phyloP scores from a whole-genome alignment of 2,797 vertebrate species.

The Microcaecilia unicolor region DNA sequence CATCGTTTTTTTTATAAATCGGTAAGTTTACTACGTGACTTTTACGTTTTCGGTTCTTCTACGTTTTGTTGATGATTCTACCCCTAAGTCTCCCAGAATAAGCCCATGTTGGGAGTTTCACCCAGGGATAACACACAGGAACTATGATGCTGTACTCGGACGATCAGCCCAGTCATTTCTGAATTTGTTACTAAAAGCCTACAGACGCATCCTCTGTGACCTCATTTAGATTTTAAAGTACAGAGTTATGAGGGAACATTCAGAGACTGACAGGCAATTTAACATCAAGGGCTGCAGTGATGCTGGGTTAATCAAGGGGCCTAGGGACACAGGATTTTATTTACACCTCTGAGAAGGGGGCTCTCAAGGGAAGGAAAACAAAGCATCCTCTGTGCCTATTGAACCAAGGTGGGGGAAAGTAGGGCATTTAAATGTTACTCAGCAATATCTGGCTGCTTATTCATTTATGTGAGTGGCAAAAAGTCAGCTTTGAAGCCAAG shows the following conservation, averaged over 20 bases:
- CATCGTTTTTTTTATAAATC: too few species aligned
- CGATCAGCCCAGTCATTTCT: not conserved
- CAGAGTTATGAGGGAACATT: not conserved
- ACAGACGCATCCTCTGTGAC: not conserved
- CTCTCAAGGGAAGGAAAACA: not conserved
- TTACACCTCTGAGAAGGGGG: not conserved
- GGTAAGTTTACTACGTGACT: too few species aligned
- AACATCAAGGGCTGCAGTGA: not conserved
- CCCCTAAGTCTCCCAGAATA: accelerated
- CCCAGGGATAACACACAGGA: accelerated
- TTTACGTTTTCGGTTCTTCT: too few species aligned
- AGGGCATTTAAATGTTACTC: not conserved
- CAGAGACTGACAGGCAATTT: conserved; percentile 1
- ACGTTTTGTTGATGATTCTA: too few species aligned
- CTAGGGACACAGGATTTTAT: not conserved
- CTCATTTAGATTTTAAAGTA: not conserved
- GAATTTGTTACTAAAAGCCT: not conserved
- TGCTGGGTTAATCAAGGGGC: not conserved
- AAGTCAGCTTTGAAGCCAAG: too few species aligned
- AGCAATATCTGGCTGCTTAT: too few species aligned
- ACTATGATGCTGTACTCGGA: not conserved
- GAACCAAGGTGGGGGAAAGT: not conserved
- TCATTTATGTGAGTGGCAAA: too few species aligned
- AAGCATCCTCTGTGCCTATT: not conserved
- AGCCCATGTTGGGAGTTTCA: not conserved